A percentile compares a stretch with the other conserved stretches of the same genome.
Conservation (phyloP, 2,797 vertebrate genomes). For the Microcaecilia unicolor region DNA sequence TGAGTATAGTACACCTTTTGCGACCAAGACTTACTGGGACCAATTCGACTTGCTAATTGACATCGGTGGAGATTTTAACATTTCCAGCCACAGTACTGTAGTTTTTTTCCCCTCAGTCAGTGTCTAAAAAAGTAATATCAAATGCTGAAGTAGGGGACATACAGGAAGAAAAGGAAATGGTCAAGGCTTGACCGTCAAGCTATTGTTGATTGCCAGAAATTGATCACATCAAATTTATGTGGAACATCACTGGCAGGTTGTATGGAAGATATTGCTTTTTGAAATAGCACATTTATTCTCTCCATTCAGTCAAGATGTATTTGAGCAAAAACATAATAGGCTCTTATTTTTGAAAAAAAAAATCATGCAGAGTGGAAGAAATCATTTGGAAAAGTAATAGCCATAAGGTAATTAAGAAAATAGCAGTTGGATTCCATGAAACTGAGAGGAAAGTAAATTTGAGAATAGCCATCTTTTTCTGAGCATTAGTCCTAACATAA, state of each 20-base stretch:
- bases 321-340: constrained; percentile 2
- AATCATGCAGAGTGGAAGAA: too few species aligned
- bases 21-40: constrained; percentile 34
- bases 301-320: constrained; percentile 3
- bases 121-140: constrained; percentile 20
- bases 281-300: constrained; percentile 3
- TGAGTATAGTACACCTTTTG: constrained; percentile 2
- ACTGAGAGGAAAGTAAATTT: constrained; percentile 7
- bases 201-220: constrained; percentile 15
- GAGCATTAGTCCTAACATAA: constrained; percentile 24
- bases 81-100: constrained; percentile 15
- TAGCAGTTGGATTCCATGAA: constrained; percentile 9
- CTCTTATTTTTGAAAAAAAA: too few species aligned
- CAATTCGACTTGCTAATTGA: constrained; percentile 21
- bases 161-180: constrained; percentile 12
- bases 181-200: too few species aligned
- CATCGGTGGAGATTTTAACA: constrained; percentile 17
- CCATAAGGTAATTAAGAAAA: too few species aligned
- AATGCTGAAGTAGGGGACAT: constrained; percentile 12
- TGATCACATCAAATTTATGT: not conserved
- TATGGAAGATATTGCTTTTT: not conserved
- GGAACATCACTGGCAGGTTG: not conserved
- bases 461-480: constrained; percentile 18
- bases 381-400: too few species aligned
- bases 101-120: constrained; percentile 12